phyloP scores from a whole-genome alignment of 1,140 invertebrate species.

The Aporrectodea caliginosa region DNA sequence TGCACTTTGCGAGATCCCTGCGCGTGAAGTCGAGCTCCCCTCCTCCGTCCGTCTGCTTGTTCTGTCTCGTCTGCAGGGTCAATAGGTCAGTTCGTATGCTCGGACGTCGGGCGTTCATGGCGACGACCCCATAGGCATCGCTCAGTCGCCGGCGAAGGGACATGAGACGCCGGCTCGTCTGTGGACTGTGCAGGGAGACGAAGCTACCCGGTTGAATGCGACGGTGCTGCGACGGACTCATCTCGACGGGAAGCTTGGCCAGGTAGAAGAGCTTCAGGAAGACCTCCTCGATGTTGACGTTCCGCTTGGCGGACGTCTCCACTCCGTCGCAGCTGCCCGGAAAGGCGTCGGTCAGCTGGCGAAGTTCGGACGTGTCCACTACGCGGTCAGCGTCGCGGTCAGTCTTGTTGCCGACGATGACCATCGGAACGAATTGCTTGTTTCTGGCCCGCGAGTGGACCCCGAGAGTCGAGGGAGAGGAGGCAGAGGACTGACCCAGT shows the following conservation, averaged over 20 bases:
- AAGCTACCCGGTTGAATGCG: neutral
- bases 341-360: conserved; percentile 2
- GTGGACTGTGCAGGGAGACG: conserved; percentile 6
- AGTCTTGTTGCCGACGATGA: conserved; percentile 17
- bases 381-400: conserved; percentile 9
- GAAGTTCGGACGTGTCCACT: neutral
- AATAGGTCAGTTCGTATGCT: conserved; percentile 79
- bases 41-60: neutral
- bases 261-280: conserved; percentile 15
- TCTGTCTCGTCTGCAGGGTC: conserved; percentile 71
- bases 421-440: conserved; percentile 14
- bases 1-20: neutral
- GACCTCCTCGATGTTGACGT: conserved; percentile 20
- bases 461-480: neutral
- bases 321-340: neutral
- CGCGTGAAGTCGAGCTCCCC: neutral
- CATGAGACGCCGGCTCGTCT: conserved; percentile 58
- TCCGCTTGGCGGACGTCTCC: conserved; percentile 13
- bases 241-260: conserved; percentile 15
- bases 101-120: conserved; percentile 74
- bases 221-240: conserved; percentile 16
- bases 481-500: neutral
- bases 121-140: conserved; percentile 78
- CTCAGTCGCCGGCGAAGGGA: conserved; percentile 74
- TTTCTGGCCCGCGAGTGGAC: conserved; percentile 1